These are phyloP conservation scores for Zoanthus sociatus DNA, from an alignment of 92 coral and sea anemone species.

Conservation along the genomic window DNA sequence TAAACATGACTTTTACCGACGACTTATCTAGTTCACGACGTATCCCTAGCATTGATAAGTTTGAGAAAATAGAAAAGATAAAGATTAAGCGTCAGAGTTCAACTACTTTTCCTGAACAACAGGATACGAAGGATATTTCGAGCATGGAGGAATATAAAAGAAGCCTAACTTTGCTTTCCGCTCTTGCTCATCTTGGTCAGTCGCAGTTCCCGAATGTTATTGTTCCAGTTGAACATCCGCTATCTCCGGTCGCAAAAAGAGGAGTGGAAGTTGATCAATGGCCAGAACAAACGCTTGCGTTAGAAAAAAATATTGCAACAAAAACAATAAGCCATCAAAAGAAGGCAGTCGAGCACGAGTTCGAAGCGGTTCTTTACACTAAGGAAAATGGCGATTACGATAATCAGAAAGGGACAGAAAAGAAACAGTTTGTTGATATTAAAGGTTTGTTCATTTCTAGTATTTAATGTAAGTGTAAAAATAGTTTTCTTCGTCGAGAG, in stretches of 20 bases:
- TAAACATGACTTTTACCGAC: neutral
- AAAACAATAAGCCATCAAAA: neutral
- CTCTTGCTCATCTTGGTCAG: neutral
- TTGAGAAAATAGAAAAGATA: neutral
- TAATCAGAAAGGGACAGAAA: neutral
- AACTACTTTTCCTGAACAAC: slow-evolving; percentile 28
- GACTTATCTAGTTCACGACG: neutral
- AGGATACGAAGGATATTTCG: slow-evolving; percentile 3
- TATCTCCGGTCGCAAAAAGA: neutral
- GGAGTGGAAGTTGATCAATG: slow-evolving; percentile 7
- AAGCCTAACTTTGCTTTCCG: neutral
- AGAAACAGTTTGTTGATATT: neutral
- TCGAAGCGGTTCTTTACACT: neutral
- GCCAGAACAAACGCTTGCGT: neutral
- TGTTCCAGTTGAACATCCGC: slow-evolving; percentile 33
- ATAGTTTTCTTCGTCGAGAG: no score
- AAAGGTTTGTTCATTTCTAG: neutral
- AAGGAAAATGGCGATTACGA: neutral
- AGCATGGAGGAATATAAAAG: slow-evolving; percentile 11
- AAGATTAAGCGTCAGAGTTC: slow-evolving; percentile 21
- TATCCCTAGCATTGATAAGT: slow-evolving; percentile 15
- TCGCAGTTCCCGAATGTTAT: neutral
- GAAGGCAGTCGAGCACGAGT: slow-evolving; percentile 31
- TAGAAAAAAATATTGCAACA: neutral
- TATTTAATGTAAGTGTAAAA: neutral